Conservation (phyloP, 2,888 invertebrate species). For the Lordiphosa andalusiaca region DNA sequence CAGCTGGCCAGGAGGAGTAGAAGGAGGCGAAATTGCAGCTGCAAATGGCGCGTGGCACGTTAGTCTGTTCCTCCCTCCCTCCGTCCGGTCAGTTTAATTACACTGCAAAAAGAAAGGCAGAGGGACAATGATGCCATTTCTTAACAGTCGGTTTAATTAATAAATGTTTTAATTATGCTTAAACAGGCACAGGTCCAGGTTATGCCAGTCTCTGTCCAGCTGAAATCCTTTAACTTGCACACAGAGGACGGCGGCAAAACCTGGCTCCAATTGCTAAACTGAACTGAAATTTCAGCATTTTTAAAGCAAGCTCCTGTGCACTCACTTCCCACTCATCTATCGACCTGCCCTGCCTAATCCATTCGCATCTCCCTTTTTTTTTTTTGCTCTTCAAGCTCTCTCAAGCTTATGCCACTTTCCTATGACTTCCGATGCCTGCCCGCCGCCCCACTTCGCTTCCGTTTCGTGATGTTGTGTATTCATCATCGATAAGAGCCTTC, state of each 20-base stretch:
- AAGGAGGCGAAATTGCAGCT: background rate
- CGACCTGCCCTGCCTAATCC: background rate
- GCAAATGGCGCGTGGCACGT: constrained; percentile 2
- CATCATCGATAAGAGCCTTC: constrained; percentile 29
- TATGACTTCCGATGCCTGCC: constrained; percentile 33
- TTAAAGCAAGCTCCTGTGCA: no score
- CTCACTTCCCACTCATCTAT: no score
- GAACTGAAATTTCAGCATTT: no score
- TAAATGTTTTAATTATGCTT: constrained; percentile 27
- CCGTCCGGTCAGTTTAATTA: background rate
- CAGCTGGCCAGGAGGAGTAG: background rate
- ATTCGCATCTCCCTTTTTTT: constrained; percentile 5
- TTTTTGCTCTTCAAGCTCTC: constrained; percentile 7
- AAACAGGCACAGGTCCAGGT: constrained; percentile 17
- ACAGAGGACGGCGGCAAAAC: no score
- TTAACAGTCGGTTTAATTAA: constrained; percentile 19
- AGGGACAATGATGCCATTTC: constrained; percentile 7
- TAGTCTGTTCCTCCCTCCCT: background rate
- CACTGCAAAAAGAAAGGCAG: background rate
- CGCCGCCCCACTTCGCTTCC: constrained; percentile 8
- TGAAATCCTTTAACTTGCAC: no score
- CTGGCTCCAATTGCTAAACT: no score
- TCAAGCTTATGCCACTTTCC: constrained; percentile 17
- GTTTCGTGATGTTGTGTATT: constrained; percentile 20
- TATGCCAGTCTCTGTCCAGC: no score